phyloP scores from a whole-genome alignment of 2,888 invertebrate species.

The Asteroscopus sphinx region DNA sequence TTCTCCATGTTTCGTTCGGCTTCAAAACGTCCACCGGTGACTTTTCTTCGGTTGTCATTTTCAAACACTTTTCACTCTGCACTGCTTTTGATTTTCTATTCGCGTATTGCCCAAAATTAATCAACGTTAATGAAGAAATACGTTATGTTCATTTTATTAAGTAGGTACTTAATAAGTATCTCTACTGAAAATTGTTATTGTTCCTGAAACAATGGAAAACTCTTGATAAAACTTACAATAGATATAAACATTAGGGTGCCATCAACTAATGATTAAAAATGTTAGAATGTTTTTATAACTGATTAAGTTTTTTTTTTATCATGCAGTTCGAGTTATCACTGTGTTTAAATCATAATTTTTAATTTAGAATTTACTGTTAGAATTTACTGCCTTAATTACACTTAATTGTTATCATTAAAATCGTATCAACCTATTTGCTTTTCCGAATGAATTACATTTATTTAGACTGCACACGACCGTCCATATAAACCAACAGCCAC shows the following conservation, averaged over 20 bases:
- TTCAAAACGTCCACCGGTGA: constrained; percentile 54
- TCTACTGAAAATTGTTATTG: neutral
- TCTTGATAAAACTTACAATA: neutral
- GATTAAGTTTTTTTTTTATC: too few species aligned
- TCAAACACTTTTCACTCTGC: constrained; percentile 17
- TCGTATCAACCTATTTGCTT: constrained; percentile 1
- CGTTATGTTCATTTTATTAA: neutral
- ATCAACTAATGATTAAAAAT: too few species aligned
- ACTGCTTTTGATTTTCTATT: too few species aligned
- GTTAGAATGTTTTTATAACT: too few species aligned
- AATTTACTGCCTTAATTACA: neutral
- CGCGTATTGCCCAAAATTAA: neutral
- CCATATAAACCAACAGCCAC: constrained; percentile 5
- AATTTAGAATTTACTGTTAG: too few species aligned
- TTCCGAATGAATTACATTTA: neutral
- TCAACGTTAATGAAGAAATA: neutral
- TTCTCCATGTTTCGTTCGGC: constrained; percentile 78
- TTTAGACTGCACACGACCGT: constrained; percentile 13
- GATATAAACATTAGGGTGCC: too few species aligned
- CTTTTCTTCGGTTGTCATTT: constrained; percentile 51
- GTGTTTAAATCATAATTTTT: neutral
- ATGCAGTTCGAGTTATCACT: neutral
- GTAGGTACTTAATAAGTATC: constrained; percentile 1
- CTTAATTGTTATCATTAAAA: constrained; percentile 1
- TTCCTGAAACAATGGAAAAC: constrained; percentile 32